Conservation (phyloP, 1,140 invertebrate genomes). For the Popillia japonica region DNA sequence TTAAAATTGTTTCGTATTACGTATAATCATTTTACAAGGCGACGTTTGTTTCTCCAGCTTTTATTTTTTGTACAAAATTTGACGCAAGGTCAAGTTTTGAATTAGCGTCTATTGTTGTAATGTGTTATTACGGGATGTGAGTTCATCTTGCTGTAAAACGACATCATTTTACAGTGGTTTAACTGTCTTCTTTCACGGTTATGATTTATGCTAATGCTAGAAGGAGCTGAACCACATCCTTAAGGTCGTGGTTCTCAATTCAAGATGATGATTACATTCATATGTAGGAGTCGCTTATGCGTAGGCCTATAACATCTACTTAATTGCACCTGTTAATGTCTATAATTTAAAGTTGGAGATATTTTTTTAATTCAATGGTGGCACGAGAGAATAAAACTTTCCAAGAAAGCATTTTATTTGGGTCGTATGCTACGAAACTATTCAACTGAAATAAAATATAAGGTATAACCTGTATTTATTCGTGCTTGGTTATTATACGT, state of each 20-base stretch:
- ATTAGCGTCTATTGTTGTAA: not conserved
- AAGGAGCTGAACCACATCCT: not conserved
- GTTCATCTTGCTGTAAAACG: not conserved
- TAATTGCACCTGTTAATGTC: too few species aligned
- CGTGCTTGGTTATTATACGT: too few species aligned
- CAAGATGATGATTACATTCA: not conserved
- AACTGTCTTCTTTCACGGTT: slow-evolving; percentile 10
- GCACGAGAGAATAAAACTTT: too few species aligned
- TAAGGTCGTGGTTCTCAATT: not conserved
- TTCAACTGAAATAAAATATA: too few species aligned
- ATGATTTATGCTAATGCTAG: not conserved
- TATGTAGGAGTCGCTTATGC: too few species aligned
- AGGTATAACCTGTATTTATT: too few species aligned
- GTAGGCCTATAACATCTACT: too few species aligned
- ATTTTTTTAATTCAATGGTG: too few species aligned
- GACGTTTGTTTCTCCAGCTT: slow-evolving; percentile 5
- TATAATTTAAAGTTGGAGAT: too few species aligned
- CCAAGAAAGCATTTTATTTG: too few species aligned
- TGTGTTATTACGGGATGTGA: not conserved
- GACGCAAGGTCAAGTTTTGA: slow-evolving; percentile 9
- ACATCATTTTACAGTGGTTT: not conserved
- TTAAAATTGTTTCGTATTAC: not conserved
- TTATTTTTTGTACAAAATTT: slow-evolving; percentile 1
- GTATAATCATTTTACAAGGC: slow-evolving; percentile 3
- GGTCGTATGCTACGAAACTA: too few species aligned